Conservation (phyloP, 2,888 invertebrate species). For the Subacronicta megacephala region DNA sequence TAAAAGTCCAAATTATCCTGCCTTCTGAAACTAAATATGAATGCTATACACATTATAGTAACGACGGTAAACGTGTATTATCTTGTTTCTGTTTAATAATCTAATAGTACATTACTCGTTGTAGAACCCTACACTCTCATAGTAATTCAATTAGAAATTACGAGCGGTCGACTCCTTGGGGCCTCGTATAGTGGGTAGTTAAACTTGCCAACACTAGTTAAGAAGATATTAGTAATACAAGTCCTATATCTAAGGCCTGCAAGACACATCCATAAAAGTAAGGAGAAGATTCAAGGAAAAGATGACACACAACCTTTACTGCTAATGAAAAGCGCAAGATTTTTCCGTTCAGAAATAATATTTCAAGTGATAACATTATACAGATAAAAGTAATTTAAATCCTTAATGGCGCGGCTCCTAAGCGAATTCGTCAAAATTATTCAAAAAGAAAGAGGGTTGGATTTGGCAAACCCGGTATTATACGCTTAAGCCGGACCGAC, state of each 20-base stretch:
- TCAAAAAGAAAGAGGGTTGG: constrained; percentile 51
- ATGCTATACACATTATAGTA: not conserved
- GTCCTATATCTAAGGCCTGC: constrained; percentile 19
- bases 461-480: constrained; percentile 46
- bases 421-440: constrained; percentile 54
- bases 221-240: constrained; percentile 28
- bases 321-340: constrained; percentile 29
- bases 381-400: constrained; percentile 50
- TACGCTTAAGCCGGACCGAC: constrained; percentile 47
- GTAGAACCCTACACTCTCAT: constrained; percentile 14
- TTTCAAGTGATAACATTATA: constrained; percentile 29
- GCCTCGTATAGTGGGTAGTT: constrained; percentile 25
- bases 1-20: too few species aligned
- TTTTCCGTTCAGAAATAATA: constrained; percentile 23
- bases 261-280: constrained; percentile 12
- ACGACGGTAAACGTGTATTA: not conserved
- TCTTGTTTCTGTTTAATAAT: constrained; percentile 23
- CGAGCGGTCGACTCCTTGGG: constrained; percentile 26
- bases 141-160: constrained; percentile 51
- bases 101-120: constrained; percentile 26
- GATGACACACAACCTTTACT: constrained; percentile 7
- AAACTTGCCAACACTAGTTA: constrained; percentile 36
- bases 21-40: too few species aligned
- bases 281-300: constrained; percentile 11
- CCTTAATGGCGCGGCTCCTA: constrained; percentile 43